These are phyloP conservation scores for Rhinolophus ferrumequinum DNA, from an alignment of 2,113 vertebrate genomes.

Conservation along the genomic window DNA sequence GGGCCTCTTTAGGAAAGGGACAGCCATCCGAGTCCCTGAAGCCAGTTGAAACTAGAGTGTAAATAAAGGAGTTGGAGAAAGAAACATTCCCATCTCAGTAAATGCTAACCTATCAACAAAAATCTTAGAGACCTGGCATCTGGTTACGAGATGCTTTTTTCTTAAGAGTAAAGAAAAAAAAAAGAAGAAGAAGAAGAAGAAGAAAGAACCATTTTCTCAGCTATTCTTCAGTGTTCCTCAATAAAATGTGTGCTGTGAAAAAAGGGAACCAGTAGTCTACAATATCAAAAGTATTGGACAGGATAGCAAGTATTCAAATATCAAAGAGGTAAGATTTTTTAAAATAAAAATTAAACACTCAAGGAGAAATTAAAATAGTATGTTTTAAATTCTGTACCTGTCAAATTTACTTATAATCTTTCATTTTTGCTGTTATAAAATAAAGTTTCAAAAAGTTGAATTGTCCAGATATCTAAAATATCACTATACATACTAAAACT, in stretches of 20 bases:
- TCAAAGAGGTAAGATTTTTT: background rate
- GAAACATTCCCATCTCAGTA: background rate
- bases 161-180: background rate
- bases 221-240: background rate
- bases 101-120: background rate
- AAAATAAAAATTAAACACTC: background rate
- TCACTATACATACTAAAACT: background rate
- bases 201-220: background rate
- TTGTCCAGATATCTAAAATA: constrained; percentile 41
- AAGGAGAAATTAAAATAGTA: constrained; percentile 53
- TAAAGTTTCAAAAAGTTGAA: constrained; percentile 34
- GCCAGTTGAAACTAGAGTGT: background rate
- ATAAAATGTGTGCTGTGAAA: background rate
- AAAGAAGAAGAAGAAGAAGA: too few relatives aligned
- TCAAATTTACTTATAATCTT: constrained; percentile 46
- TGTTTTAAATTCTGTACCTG: constrained; percentile 27
- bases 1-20: background rate
- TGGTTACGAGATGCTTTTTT: constrained; percentile 13
- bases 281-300: background rate
- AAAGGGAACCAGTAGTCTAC: background rate
- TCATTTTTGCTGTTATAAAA: constrained; percentile 35
- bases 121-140: background rate
- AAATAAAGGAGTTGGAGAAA: background rate
- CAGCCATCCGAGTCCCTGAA: background rate
- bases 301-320: background rate